Evolutionary conservation across 2,797 vertebrate species (phyloP).

Genomic region (Hydrocynus forskahlii): DNA sequence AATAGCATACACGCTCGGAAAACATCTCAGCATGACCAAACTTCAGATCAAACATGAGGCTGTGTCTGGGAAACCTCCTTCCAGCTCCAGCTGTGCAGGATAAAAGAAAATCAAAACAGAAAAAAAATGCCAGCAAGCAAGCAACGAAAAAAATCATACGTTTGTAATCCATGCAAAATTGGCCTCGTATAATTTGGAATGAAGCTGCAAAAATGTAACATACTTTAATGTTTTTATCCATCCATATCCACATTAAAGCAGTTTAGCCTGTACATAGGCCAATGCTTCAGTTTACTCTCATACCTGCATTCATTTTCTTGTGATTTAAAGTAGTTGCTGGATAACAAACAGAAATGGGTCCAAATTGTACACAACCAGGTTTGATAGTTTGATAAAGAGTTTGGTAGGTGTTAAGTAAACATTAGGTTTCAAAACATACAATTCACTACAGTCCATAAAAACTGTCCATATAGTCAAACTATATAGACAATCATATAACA

Average conservation of each 20-base stretch:
- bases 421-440: too few species aligned
- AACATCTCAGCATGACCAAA: constrained; percentile 29
- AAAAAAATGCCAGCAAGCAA: not conserved
- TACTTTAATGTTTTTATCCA: not conserved
- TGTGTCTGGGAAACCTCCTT: constrained; percentile 15
- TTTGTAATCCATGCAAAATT: not conserved
- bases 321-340: too few species aligned
- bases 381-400: too few species aligned
- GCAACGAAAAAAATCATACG: not conserved
- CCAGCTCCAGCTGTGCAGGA: constrained; percentile 2
- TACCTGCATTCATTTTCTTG: not conserved
- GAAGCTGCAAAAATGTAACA: not conserved
- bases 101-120: not conserved
- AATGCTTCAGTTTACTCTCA: not conserved
- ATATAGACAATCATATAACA: too few species aligned
- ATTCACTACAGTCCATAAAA: too few species aligned
- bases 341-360: too few species aligned
- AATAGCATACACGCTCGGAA: constrained; percentile 22
- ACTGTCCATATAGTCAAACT: too few species aligned
- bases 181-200: not conserved
- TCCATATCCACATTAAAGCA: not conserved
- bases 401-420: too few species aligned
- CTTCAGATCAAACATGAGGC: constrained; percentile 12
- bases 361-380: too few species aligned
- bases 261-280: not conserved